Conservation (phyloP, 1,140 invertebrate genomes). For the Phymorhynchus buccinoides region DNA sequence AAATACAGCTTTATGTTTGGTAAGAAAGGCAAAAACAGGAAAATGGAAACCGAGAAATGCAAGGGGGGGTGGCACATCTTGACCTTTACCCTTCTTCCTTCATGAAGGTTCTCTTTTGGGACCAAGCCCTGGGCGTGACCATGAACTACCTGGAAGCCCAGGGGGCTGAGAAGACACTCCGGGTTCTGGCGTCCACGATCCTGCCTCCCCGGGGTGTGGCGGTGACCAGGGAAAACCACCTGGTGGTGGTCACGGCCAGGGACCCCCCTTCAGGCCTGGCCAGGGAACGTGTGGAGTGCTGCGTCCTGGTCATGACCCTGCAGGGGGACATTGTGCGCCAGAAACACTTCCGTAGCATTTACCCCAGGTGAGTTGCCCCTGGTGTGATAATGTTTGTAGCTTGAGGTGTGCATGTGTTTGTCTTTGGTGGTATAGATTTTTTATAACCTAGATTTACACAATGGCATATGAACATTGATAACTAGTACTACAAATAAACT, state of each 20-base stretch:
- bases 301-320: constrained; percentile 25
- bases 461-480: no score
- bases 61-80: no score
- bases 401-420: no score
- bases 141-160: background rate
- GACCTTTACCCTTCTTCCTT: background rate
- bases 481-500: no score
- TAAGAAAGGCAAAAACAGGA: no score
- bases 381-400: no score
- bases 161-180: background rate
- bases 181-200: background rate
- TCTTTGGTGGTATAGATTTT: no score
- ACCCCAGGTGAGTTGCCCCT: no score
- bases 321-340: background rate
- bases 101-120: constrained; percentile 21
- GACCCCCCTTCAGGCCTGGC: background rate
- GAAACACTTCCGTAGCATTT: background rate
- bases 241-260: constrained; percentile 24
- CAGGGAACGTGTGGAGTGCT: background rate
- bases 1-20: no score
- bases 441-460: no score
- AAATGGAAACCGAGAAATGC: no score
- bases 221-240: constrained; percentile 33
- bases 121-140: constrained; percentile 11
- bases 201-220: constrained; percentile 32